A percentile compares a stretch with the other conserved stretches of the same genome.
These are phyloP conservation scores for Platyscapa corneri DNA, from an alignment of 1,140 invertebrate species.

Conservation along the genomic window DNA sequence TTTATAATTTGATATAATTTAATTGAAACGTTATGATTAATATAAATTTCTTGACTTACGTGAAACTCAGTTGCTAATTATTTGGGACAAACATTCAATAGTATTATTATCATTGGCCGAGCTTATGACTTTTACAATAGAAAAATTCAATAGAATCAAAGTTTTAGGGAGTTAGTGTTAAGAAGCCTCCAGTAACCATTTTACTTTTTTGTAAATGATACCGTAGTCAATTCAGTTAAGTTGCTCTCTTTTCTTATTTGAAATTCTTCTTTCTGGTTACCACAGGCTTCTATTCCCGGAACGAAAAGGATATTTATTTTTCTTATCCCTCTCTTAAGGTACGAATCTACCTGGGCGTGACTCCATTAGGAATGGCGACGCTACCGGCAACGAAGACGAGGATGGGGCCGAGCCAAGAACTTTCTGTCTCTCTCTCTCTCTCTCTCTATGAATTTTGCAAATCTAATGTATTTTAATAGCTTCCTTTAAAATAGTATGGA, in stretches of 20 bases:
- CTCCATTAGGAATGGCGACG: constrained; percentile 59
- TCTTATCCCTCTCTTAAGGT: constrained; percentile 50
- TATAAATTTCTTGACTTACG: too few relatives aligned
- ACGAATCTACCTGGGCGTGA: constrained; percentile 54
- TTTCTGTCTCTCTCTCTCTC: constrained; percentile 56
- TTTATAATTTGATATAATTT: too few relatives aligned
- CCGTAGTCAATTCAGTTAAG: constrained; percentile 26
- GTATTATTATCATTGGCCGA: too few relatives aligned
- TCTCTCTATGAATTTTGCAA: constrained; percentile 24
- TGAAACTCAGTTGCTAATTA: too few relatives aligned
- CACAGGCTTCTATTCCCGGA: constrained; percentile 19
- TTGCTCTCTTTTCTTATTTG: constrained; percentile 30
- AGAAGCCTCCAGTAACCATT: background rate
- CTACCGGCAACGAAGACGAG: constrained; percentile 24
- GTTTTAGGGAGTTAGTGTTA: background rate
- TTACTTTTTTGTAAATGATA: constrained; percentile 15
- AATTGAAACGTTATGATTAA: too few relatives aligned
- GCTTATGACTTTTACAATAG: background rate
- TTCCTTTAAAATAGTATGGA: constrained; percentile 54
- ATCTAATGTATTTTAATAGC: constrained; percentile 64
- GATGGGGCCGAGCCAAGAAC: constrained; percentile 13
- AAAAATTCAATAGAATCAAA: background rate
- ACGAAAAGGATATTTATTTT: constrained; percentile 51
- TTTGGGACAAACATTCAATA: too few relatives aligned
- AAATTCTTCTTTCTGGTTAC: constrained; percentile 35